phyloP scores from a whole-genome alignment of 2,888 invertebrate genomes.

The Ichneumon xanthorius region DNA sequence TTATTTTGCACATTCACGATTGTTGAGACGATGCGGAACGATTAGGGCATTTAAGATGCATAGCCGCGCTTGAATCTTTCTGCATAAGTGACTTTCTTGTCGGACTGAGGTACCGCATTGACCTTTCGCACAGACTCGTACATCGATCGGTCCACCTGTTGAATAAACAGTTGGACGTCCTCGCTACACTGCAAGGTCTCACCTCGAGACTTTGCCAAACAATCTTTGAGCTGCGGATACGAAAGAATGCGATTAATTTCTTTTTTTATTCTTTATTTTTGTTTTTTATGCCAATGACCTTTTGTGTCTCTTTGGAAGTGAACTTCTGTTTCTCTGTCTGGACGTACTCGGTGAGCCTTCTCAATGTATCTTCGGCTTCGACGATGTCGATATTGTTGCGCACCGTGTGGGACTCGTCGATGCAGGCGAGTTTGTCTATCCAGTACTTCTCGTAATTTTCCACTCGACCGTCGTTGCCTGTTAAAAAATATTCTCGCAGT shows the following conservation, averaged over 20 bases:
- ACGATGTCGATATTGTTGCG: slow-evolving; percentile 70
- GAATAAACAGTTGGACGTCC: slow-evolving; percentile 70
- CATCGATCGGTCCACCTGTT: slow-evolving; percentile 74
- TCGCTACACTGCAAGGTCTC: slow-evolving; percentile 70
- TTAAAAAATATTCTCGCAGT: slow-evolving; percentile 11
- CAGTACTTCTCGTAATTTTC: slow-evolving; percentile 76
- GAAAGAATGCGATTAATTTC: background rate
- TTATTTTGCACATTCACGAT: background rate
- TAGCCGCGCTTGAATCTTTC: slow-evolving; percentile 70
- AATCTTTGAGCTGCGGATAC: slow-evolving; percentile 70
- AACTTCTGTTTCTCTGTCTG: slow-evolving; percentile 32
- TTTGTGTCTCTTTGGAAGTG: background rate
- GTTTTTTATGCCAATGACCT: background rate
- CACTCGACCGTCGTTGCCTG: slow-evolving; percentile 71
- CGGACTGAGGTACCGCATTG: slow-evolving; percentile 15
- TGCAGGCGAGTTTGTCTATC: slow-evolving; percentile 74
- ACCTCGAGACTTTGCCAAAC: slow-evolving; percentile 67
- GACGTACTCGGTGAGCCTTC: slow-evolving; percentile 67
- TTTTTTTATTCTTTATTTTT: background rate
- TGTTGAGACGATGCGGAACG: background rate
- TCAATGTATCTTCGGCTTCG: slow-evolving; percentile 71
- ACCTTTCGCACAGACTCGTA: slow-evolving; percentile 63
- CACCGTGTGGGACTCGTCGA: slow-evolving; percentile 74
- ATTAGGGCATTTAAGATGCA: slow-evolving; percentile 53
- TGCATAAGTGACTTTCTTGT: slow-evolving; percentile 70